phyloP scores from a whole-genome alignment of 2,113 vertebrate species.

The Heterochromis multidens region DNA sequence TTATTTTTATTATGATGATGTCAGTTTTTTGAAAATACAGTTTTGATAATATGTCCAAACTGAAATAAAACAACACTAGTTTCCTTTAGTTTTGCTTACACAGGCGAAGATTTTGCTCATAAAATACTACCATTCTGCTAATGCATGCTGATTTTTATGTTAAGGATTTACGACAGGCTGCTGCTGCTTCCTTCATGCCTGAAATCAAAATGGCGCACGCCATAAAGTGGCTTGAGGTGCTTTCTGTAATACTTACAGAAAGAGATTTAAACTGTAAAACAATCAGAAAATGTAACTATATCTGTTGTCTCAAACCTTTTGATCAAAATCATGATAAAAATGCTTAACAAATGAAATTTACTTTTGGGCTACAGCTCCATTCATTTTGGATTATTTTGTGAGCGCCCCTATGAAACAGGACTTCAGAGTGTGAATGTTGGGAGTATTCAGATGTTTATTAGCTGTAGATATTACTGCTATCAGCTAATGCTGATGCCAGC shows the following conservation, averaged over 20 bases:
- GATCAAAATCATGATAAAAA: neutral
- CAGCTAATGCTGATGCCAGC: neutral
- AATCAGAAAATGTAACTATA: too few species aligned
- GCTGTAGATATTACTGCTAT: neutral
- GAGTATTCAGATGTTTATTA: neutral
- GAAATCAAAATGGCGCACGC: neutral
- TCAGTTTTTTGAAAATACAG: too few species aligned
- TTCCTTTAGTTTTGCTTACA: neutral
- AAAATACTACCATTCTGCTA: neutral
- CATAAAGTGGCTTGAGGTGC: neutral
- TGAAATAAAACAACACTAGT: neutral
- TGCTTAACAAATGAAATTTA: neutral
- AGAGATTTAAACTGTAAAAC: neutral
- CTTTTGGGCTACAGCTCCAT: too few species aligned
- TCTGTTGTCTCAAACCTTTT: neutral
- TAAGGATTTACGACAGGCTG: neutral
- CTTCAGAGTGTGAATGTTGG: neutral
- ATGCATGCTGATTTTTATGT: neutral
- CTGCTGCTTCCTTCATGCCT: neutral
- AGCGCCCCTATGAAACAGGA: neutral
- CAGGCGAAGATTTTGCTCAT: neutral
- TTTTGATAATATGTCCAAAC: too few species aligned
- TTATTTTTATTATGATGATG: too few species aligned
- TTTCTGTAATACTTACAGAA: neutral
- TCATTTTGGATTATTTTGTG: neutral